Evolutionary conservation across 2,888 invertebrate species (phyloP).

Genomic region (Drosophila tanythrix): DNA sequence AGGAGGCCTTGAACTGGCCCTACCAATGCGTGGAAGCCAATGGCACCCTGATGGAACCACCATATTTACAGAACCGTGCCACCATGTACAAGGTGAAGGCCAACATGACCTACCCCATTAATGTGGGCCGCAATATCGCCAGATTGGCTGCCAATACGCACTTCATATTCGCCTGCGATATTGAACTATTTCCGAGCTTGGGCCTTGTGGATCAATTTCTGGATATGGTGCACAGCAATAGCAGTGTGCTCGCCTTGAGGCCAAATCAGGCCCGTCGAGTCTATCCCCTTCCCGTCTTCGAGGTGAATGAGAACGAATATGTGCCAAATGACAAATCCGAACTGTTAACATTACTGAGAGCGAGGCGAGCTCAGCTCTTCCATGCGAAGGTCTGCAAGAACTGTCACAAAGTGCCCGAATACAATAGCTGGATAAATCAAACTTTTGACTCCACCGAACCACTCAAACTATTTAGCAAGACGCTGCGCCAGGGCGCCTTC

Average conservation of each 20-base stretch:
- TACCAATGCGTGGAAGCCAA: conserved; percentile 52
- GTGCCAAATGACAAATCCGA: conserved; percentile 73
- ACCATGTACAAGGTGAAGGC: conserved; percentile 87
- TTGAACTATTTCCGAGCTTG: conserved; percentile 94
- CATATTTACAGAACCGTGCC: conserved; percentile 76
- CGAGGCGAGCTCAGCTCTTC: conserved; percentile 59
- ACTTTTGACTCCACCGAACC: conserved; percentile 28
- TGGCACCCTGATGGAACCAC: conserved; percentile 40
- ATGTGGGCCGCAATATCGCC: conserved; percentile 94
- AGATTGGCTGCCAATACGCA: conserved; percentile 91
- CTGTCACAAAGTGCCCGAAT: conserved; percentile 69
- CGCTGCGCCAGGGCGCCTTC: conserved; percentile 89
- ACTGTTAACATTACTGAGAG: conserved; percentile 53
- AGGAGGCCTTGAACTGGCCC: conserved; percentile 61
- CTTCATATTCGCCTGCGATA: conserved; percentile 93
- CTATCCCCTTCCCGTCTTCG: conserved; percentile 74
- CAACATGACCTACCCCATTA: conserved; percentile 93
- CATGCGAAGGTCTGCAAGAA: conserved; percentile 64
- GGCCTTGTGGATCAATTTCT: conserved; percentile 91
- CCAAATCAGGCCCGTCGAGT: conserved; percentile 49
- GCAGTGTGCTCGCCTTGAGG: conserved; percentile 85
- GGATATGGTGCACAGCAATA: conserved; percentile 90
- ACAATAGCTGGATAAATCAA: conserved; percentile 54
- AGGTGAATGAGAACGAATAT: conserved; percentile 46
- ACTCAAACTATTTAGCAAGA: conserved; percentile 87